Evolutionary conservation across 2,797 vertebrate species (phyloP), one percentile per base, ranked within the genome.

Genomic region (Falco biarmicus): DNA sequence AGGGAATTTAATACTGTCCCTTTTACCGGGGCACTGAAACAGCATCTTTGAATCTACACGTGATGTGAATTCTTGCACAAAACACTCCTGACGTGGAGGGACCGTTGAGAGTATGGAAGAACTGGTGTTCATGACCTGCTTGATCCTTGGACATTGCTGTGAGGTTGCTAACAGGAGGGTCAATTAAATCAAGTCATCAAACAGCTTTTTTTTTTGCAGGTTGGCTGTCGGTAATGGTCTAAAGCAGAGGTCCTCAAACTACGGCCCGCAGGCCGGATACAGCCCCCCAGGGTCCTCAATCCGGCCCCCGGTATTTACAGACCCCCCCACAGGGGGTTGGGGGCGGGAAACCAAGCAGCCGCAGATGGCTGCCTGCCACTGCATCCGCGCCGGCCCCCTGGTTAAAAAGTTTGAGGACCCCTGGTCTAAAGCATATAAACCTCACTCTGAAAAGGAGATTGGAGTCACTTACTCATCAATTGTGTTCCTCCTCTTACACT

Each of bases 81-180:
- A 83, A 14, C 20, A 3, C 11, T 60, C 16, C 50, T 69, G 71
- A 26, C 7, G 56, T 12, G 31, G n/a, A 57, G 31, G 22, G 45
- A 37, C n/a, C 4, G 0, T 32, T 56, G 10, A 31, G 28, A 19
- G 8, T n/a, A 1, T 50, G 20, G 15, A 57, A 15, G 41, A 45
- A 10, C 19, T 64, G 28, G 34, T 2, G 5, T 43, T 0, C 0
- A 3, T 71, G 47, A 57, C 54, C 41, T 71, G 11, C 32, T 16
- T 48, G 32, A 10, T 64, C 43, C 24, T 87, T n/a, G 56, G 19
- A 10, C 0, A 0, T 43, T 45, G 43, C 45, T 21, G 29, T 74
- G 61, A 28, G 28, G 43, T 43, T 79, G 16, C 6, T 26, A 32
- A 50, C 8, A 20, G 18, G 57, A n/a, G 5, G 20, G 6, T 63